Evolutionary conservation across 2,888 invertebrate species (phyloP).

Genomic region (Esperia sulphurella): DNA sequence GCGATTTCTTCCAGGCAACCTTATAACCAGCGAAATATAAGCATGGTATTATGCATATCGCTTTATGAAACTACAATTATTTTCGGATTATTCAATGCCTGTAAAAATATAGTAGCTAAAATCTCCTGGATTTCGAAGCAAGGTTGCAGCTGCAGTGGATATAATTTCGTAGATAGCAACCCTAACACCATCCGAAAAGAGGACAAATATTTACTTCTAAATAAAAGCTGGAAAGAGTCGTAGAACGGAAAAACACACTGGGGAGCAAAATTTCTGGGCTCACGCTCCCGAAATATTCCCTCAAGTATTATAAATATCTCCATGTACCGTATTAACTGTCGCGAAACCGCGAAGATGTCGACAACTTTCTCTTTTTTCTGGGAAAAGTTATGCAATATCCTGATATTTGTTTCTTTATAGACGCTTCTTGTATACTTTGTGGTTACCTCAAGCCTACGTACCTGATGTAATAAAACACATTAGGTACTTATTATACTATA

Average conservation of each 20-base stretch:
- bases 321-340: constrained; percentile 38
- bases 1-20: no score
- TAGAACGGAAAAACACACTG: constrained; percentile 42
- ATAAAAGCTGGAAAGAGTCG: constrained; percentile 36
- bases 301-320: constrained; percentile 55
- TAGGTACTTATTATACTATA: no score
- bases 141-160: no score
- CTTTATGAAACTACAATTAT: no score
- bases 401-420: constrained; percentile 10
- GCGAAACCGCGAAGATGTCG: constrained; percentile 29
- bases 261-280: constrained; percentile 53
- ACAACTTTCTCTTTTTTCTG: constrained; percentile 13
- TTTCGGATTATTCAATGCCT: no score
- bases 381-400: constrained; percentile 18
- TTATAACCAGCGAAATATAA: no score
- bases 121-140: no score
- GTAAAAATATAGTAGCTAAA: no score
- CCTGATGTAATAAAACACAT: no score
- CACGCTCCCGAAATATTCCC: constrained; percentile 47
- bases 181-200: constrained; percentile 15
- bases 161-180: not conserved
- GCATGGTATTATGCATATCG: no score
- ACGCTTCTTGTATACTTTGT: constrained; percentile 6
- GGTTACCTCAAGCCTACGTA: not conserved
- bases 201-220: constrained; percentile 35